Base-by-base conservation (phyloP, 1,140 invertebrate species). In the Calliphora vicina region DNA sequence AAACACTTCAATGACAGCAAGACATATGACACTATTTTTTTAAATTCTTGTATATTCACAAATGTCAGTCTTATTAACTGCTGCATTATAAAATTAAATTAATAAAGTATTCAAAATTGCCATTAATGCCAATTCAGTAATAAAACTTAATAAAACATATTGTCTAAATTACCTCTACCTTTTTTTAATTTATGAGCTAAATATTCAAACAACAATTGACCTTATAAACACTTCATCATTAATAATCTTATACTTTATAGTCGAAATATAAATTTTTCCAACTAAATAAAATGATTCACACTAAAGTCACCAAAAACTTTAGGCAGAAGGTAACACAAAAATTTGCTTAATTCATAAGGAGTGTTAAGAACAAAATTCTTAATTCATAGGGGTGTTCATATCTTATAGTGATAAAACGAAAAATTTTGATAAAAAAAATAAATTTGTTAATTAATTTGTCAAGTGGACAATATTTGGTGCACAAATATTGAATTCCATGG, bases 271-370 rank as follows among this genome's bases (percentile, higher is more conserved):
- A 35, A 2, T n/a, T 10, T 29, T 76, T 76, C 73, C 42, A n/a
- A 76, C 73, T 9, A 76, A 76, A 17, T 42, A 42, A 74, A 76
- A 76, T 76, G 73, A 76, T 76, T 76, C 73, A 76, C 73, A 76
- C n/a, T 35, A 35, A 35, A 35, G 50, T 57, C n/a, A 35, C 50
- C 5, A n/a, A 57, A n/a, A 15, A 57, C 2, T 57, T n/a, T 57
- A n/a, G n/a, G n/a, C 35, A 17, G 15, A 74, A 42, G 35, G 17
- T 9, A 42, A 15, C 27, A 76, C 4, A 20, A 76, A 17, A 76
- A 42, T 76, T 76, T 76, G 29, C 27, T 35, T 20, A 57, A 76
- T 42, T 35, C 73, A 35, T 17, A 35, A 20, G 29, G 73, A 42
- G 73, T 76, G 35, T 42, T 76, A 35, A 74, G 27, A 74, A 35